Evolutionary conservation across 2,797 vertebrate species (phyloP), one percentile per base, ranked within the genome.

Genomic region (Poecilia wingei): DNA sequence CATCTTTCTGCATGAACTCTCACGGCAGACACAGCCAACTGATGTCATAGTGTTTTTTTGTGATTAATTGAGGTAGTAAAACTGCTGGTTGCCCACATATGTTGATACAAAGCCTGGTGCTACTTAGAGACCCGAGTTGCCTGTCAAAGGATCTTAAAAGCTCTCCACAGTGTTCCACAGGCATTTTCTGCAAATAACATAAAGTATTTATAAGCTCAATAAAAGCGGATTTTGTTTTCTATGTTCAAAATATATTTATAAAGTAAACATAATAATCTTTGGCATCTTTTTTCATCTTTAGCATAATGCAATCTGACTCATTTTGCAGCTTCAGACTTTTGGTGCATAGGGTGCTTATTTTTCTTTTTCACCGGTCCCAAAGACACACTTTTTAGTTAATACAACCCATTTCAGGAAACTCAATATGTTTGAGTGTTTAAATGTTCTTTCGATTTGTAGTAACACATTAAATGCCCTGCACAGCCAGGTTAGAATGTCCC

Each of bases 1-100:
- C 78, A 71, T 43, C 79, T 88, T 86, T 80, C 53, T 71, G 75
- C 84, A 83, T 78, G 74, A 81, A 80, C 70, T 81, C 78, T 82
- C 28, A 55, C 74, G 41, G 51, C 22, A 1, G 18, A 61, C 69
- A 84, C 69, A 74, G 74, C 5, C 0, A 83, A 82, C 71, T 77
- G 69, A 89, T 80, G 84, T 82, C 72, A 83, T 80, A 77, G 25
- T 77, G 87, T 86, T 47, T 41, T 41, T 90, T 91, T 85, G 76
- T 45, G 79, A 76, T 81, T 76, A 72, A 81, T 33, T 69, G 76
- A 68, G 77, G 69, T 57, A 78, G 78, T 75, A 78, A 86, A 80
- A 87, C 86, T 51, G 46, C 9, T 49, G 41, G 68, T 70, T 45
- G 25, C 39, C 6, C 41, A 28, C 41, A 70, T 45, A 28, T 70